These are phyloP conservation scores for Cheilosia scutellata DNA, from an alignment of 2,888 invertebrate genomes.

Conservation along the genomic window DNA sequence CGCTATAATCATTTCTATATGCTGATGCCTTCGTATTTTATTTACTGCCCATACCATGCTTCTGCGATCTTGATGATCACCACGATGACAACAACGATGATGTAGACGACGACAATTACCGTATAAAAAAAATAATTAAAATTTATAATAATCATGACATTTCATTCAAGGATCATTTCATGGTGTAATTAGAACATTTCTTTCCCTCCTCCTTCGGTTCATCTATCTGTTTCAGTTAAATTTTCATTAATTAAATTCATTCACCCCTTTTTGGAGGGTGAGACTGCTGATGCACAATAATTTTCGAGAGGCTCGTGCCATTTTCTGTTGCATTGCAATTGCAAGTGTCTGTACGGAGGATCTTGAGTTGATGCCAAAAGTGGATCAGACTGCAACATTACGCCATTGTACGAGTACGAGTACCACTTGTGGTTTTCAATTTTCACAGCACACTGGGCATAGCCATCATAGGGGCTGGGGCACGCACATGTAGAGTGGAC, in stretches of 20 bases:
- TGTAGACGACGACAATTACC: slow-evolving; percentile 64
- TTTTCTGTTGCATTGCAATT: slow-evolving; percentile 42
- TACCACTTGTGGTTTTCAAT: slow-evolving; percentile 63
- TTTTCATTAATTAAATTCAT: slow-evolving; percentile 71
- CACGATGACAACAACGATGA: slow-evolving; percentile 70
- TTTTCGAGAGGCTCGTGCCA: slow-evolving; percentile 51
- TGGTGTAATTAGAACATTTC: slow-evolving; percentile 61
- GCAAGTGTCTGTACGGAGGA: slow-evolving; percentile 20
- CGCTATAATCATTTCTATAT: slow-evolving; percentile 21
- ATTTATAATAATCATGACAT: slow-evolving; percentile 66
- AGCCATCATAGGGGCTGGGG: slow-evolving; percentile 50
- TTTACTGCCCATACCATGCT: slow-evolving; percentile 21
- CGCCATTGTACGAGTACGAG: slow-evolving; percentile 1
- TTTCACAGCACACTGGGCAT: slow-evolving; percentile 44
- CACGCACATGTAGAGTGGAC: slow-evolving; percentile 12
- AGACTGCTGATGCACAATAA: not conserved
- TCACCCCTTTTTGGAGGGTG: slow-evolving; percentile 47
- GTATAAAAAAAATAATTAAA: slow-evolving; percentile 1
- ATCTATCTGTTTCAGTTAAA: slow-evolving; percentile 1
- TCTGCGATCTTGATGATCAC: slow-evolving; percentile 57
- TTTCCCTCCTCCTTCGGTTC: not conserved
- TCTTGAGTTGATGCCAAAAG: slow-evolving; percentile 66
- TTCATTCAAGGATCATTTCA: slow-evolving; percentile 73
- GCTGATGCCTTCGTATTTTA: not conserved
- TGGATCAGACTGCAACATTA: slow-evolving; percentile 41